Evolutionary conservation across 2,113 vertebrate genomes (phyloP).

Genomic region (Narcine bancroftii): DNA sequence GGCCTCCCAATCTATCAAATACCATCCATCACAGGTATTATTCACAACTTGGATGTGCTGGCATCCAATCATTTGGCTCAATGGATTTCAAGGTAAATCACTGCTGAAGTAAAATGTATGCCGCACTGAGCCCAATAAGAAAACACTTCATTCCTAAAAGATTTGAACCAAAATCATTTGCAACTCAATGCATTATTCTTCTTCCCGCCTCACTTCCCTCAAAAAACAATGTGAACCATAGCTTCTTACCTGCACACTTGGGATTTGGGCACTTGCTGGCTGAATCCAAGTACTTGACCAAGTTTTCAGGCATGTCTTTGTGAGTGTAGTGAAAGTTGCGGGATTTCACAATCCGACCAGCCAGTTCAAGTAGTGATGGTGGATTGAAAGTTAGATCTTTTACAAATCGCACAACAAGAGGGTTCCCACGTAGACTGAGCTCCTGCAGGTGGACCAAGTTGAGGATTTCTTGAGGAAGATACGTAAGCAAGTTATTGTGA

Average conservation of each 20-base stretch:
- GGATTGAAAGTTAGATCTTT: conserved; percentile 62
- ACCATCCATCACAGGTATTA: not conserved
- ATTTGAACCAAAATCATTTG: not conserved
- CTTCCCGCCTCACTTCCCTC: not conserved
- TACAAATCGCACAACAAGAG: conserved; percentile 75
- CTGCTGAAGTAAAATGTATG: too few species aligned
- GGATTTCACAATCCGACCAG: conserved; percentile 61
- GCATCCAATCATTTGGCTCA: not conserved
- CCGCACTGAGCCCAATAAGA: not conserved
- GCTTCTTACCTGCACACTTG: conserved; percentile 78
- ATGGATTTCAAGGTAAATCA: too few species aligned
- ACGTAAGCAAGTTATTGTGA: conserved; percentile 93
- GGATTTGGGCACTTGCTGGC: conserved; percentile 96
- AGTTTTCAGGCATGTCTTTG: conserved; percentile 69
- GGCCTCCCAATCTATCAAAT: not conserved
- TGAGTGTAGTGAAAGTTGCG: conserved; percentile 60
- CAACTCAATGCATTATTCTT: not conserved
- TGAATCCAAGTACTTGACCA: conserved; percentile 76
- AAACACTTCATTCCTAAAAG: not conserved
- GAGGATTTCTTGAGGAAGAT: conserved; percentile 89
- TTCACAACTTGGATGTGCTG: not conserved
- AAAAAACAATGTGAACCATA: not conserved
- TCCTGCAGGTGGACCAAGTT: conserved; percentile 85
- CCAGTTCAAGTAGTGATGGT: conserved; percentile 63
- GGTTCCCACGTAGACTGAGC: conserved; percentile 92